These are phyloP conservation scores for Phallusia fumigata DNA, from an alignment of 23 tunicate genomes.

Conservation along the genomic window DNA sequence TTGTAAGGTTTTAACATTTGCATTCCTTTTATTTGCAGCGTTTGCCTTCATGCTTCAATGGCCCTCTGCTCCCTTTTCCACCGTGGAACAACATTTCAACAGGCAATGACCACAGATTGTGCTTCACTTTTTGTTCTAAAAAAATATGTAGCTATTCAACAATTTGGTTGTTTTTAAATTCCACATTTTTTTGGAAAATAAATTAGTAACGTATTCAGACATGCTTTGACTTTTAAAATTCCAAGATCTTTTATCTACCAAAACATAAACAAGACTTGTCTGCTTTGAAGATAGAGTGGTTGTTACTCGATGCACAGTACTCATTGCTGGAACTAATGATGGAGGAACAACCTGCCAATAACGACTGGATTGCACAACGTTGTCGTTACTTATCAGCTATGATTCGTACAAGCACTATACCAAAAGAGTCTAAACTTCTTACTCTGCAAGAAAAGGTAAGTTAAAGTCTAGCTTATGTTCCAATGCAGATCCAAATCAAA, in stretches of 20 bases:
- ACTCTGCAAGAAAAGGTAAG: slow-evolving; percentile 78
- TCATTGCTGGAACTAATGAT: slow-evolving; percentile 58
- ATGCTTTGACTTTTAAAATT: too few species aligned
- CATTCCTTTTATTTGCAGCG: slow-evolving; percentile 29
- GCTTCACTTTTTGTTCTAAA: background rate
- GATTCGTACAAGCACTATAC: slow-evolving; percentile 61
- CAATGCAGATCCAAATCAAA: too few species aligned
- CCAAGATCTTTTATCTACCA: too few species aligned
- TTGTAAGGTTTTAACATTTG: too few species aligned
- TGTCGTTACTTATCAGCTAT: slow-evolving; percentile 71
- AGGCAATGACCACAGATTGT: slow-evolving; percentile 27
- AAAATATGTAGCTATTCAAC: background rate
- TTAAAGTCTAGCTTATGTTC: too few species aligned
- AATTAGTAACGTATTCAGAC: background rate
- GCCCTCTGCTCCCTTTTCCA: slow-evolving; percentile 54
- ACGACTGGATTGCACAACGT: slow-evolving; percentile 70
- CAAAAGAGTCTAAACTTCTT: slow-evolving; percentile 47
- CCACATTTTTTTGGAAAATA: background rate
- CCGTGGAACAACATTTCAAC: slow-evolving; percentile 54
- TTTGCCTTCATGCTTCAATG: slow-evolving; percentile 72
- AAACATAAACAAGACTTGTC: too few species aligned
- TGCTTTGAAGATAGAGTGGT: slow-evolving; percentile 66
- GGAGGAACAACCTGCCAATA: slow-evolving; percentile 36
- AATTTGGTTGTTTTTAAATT: background rate
- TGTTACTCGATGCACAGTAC: slow-evolving; percentile 69